phyloP scores from a whole-genome alignment of 2,888 invertebrate genomes.

The Chouioia cunea region DNA sequence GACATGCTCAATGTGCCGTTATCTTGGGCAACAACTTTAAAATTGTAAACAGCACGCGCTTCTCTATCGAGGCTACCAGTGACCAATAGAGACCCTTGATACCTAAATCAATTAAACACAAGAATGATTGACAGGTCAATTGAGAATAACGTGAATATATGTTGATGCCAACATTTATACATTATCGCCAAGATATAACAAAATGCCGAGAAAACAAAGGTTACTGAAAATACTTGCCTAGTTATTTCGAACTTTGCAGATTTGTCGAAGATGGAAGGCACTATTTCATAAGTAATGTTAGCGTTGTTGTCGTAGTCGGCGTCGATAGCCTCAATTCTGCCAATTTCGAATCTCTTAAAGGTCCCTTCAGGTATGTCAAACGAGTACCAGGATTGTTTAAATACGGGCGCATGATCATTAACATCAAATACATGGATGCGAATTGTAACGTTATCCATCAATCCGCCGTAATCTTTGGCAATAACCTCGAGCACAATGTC shows the following conservation, averaged over 20 bases:
- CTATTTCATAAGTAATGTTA: constrained; percentile 77
- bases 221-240: no score
- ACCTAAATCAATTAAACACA: constrained; percentile 1
- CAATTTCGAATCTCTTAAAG: constrained; percentile 79
- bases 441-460: constrained; percentile 78
- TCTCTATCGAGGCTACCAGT: constrained; percentile 85
- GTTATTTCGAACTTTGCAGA: constrained; percentile 75
- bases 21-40: constrained; percentile 82
- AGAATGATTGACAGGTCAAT: background rate
- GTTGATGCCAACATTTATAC: no score
- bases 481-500: constrained; percentile 82
- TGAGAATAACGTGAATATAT: background rate
- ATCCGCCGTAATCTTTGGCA: constrained; percentile 81
- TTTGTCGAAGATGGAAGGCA: constrained; percentile 68
- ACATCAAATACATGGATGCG: constrained; percentile 83
- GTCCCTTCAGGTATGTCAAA: constrained; percentile 86
- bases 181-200: no score
- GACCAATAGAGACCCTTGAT: constrained; percentile 77
- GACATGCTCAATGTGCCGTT: constrained; percentile 77
- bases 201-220: no score
- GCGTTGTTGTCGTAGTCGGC: constrained; percentile 85
- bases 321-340: constrained; percentile 83
- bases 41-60: constrained; percentile 76
- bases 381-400: constrained; percentile 85
- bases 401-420: constrained; percentile 87